Evolutionary conservation across 2,113 vertebrate genomes (phyloP).

Genomic region (Amblyornis subalaris): DNA sequence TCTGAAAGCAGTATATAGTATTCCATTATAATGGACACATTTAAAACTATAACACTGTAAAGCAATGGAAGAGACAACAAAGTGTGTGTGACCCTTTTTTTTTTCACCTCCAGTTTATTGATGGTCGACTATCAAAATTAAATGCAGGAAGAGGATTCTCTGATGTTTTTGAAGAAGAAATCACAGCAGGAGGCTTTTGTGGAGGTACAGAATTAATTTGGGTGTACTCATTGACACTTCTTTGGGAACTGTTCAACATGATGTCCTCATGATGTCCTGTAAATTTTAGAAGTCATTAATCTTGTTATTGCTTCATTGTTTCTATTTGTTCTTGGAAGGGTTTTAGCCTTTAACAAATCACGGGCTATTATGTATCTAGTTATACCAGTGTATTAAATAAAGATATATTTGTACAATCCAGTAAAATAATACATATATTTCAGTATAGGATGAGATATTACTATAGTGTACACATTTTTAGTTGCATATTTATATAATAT

Average conservation of each 20-base stretch:
- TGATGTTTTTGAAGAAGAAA: slow-evolving; percentile 96
- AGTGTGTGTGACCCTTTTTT: slow-evolving; percentile 5
- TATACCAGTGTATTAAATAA: background rate
- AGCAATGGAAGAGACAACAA: background rate
- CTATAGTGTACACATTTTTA: background rate
- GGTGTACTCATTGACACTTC: background rate
- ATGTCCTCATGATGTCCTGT: background rate
- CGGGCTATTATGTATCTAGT: background rate
- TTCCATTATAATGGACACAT: background rate
- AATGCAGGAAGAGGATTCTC: slow-evolving; percentile 93
- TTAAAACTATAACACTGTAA: background rate
- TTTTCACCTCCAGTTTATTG: slow-evolving; percentile 84
- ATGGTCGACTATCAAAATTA: slow-evolving; percentile 92
- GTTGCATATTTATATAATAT: background rate
- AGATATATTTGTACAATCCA: background rate
- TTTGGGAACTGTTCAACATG: background rate
- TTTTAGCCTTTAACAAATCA: background rate
- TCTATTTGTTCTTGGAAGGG: background rate
- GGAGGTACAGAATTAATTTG: slow-evolving; percentile 78
- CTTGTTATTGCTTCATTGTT: background rate
- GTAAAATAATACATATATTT: background rate
- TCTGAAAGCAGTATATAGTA: background rate
- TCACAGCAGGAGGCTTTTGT: slow-evolving; percentile 92
- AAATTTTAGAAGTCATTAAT: background rate
- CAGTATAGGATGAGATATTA: background rate